Base-by-base conservation (phyloP, 1,140 invertebrate genomes). In the Drosophila saltans region DNA sequence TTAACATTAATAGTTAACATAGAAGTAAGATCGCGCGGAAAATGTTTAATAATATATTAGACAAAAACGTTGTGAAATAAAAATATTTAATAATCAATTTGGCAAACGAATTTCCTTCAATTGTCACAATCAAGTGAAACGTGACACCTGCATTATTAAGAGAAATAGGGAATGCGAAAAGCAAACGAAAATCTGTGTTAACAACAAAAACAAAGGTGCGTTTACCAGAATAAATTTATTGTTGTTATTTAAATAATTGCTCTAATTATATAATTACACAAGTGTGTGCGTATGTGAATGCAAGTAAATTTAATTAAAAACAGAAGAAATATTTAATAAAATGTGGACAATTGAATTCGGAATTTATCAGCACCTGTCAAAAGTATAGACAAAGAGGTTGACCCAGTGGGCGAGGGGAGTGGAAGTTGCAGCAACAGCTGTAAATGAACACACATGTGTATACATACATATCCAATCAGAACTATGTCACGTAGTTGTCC, bases 111-210 rank as follows among this genome's bases (percentile, higher is more conserved):
- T 21, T 45, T 16, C n/a, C 11, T 10, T 28, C 7, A 58, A 58
- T 58, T 41, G 10, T 5, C 41, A 40, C 43, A 1, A 24, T 43
- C 40, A 43, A 61, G 33, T 66, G 58, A 41, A 66, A 43, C 61
- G 60, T 57, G 72, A 21, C 60, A 67, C 56, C 21, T 65, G n/a
- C 33, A 40, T 70, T 63, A 24, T 43, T 21, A 48, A 28, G 28
- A 16, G 8, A 48, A 63, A 2, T 10, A 28, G 26, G 26, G 56
- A 26, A 52, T 52, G 62, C 64, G 59, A 60, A 58, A 41, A 43
- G 59, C 61, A 74, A 70, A 65, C 48, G 70, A 67, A 66, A 79
- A 79, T 82, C 82, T 82, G 83, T 86, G 82, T 78, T 88, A 85
- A 74, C 69, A 76, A 65, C 26, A 56, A 39, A 36, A 64, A 67